These are phyloP conservation scores for Danio albolineatus DNA, from an alignment of 2,797 vertebrate species.

Conservation along the genomic window DNA sequence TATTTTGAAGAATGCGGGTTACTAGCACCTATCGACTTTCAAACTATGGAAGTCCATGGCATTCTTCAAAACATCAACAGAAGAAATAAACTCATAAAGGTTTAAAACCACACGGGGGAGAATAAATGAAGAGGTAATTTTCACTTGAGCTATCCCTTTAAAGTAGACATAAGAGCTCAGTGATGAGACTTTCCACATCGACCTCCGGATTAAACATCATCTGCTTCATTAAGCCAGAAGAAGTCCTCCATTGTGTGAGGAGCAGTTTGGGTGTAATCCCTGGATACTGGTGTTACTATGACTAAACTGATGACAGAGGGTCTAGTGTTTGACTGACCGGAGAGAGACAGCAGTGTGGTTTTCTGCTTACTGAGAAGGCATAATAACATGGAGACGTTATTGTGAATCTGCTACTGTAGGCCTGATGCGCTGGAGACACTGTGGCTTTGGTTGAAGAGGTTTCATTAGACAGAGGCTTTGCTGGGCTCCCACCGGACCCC, in stretches of 20 bases:
- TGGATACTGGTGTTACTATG: neutral
- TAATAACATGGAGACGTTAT: constrained; percentile 70
- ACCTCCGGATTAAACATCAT: constrained; percentile 26
- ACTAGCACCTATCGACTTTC: no score
- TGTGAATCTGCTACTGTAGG: constrained; percentile 64
- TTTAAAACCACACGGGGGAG: no score
- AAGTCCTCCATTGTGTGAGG: constrained; percentile 26
- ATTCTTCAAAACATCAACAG: no score
- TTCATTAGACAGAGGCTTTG: constrained; percentile 64
- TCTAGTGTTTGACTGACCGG: constrained; percentile 54
- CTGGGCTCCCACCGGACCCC: constrained; percentile 72
- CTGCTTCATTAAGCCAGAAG: constrained; percentile 35
- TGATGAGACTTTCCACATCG: constrained; percentile 25
- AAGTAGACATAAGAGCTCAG: neutral
- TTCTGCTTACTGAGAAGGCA: constrained; percentile 59
- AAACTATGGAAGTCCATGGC: no score
- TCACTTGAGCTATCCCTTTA: no score
- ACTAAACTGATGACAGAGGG: constrained; percentile 58
- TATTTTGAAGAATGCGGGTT: no score
- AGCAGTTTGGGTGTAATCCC: constrained; percentile 32
- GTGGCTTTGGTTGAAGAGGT: constrained; percentile 67
- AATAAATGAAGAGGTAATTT: no score
- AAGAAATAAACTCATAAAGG: no score
- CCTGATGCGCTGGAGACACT: constrained; percentile 73
- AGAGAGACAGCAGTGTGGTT: constrained; percentile 52